Percentiles rank a stretch among this genome's conserved stretches.
phyloP scores from a whole-genome alignment of 2,888 invertebrate species.

The Phlogophora meticulosa region DNA sequence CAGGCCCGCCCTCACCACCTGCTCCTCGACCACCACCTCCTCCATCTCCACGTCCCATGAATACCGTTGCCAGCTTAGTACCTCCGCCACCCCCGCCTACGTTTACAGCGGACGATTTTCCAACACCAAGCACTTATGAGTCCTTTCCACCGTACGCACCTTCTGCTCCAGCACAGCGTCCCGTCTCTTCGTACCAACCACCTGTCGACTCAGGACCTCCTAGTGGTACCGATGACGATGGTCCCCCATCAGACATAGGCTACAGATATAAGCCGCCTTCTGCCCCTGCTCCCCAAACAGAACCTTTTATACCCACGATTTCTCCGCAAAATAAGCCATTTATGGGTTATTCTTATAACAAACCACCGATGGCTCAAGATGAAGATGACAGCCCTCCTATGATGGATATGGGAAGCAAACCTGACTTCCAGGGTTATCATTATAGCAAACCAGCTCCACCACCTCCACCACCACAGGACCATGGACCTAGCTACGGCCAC shows the following conservation, averaged over 20 bases:
- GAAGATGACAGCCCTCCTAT: slow-evolving; percentile 64
- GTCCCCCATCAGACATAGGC: slow-evolving; percentile 74
- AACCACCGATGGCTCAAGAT: slow-evolving; percentile 78
- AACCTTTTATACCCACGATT: slow-evolving; percentile 57
- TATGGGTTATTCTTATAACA: slow-evolving; percentile 82
- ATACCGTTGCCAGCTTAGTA: slow-evolving; percentile 57
- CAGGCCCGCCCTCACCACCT: slow-evolving; percentile 49
- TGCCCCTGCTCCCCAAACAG: slow-evolving; percentile 59
- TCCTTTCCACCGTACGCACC: slow-evolving; percentile 86
- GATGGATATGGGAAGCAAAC: slow-evolving; percentile 71
- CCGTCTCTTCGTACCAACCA: slow-evolving; percentile 71
- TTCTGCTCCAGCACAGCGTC: slow-evolving; percentile 58
- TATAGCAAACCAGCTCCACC: slow-evolving; percentile 78
- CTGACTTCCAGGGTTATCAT: slow-evolving; percentile 81
- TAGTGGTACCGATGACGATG: slow-evolving; percentile 65
- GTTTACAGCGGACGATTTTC: slow-evolving; percentile 78
- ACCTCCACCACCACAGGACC: slow-evolving; percentile 68
- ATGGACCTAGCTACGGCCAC: slow-evolving; percentile 72
- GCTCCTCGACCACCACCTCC: slow-evolving; percentile 13
- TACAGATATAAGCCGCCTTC: slow-evolving; percentile 82
- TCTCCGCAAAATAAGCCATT: slow-evolving; percentile 79
- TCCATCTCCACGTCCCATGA: slow-evolving; percentile 69
- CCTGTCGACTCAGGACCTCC: slow-evolving; percentile 68
- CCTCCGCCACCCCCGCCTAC: slow-evolving; percentile 61
- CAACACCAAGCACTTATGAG: slow-evolving; percentile 82